phyloP scores from a whole-genome alignment of 1,140 invertebrate species.

The Drosophila nebulosa region DNA sequence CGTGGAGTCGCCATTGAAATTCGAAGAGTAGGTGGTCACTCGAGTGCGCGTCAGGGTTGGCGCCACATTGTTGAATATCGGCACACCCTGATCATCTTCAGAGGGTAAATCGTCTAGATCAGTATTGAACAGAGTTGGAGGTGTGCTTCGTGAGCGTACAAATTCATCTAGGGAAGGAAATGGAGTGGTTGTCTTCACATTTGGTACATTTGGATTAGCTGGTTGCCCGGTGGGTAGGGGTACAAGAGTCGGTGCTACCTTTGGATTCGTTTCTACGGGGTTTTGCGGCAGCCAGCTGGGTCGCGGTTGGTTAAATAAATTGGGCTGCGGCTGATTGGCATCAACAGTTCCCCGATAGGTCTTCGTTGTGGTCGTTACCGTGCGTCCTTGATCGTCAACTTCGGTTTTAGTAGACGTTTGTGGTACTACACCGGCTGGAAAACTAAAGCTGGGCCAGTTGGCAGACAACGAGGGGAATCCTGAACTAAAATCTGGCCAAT shows the following conservation, averaged over 20 bases:
- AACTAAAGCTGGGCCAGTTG: conserved; percentile 18
- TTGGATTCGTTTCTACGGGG: neutral
- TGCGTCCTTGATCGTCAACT: conserved; percentile 37
- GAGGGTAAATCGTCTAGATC: conserved; percentile 2
- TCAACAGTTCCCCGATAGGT: neutral
- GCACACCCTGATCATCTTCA: conserved; percentile 26
- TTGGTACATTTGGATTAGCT: neutral
- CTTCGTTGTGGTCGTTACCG: conserved; percentile 35
- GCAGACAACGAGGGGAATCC: neutral
- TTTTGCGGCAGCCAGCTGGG: conserved; percentile 19
- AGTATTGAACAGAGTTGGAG: neutral
- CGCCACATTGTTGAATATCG: neutral
- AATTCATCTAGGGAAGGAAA: conserved; percentile 32
- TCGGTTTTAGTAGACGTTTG: conserved; percentile 41
- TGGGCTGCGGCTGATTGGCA: neutral
- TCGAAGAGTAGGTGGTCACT: conserved; percentile 5
- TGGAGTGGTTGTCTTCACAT: conserved; percentile 12
- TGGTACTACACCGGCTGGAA: conserved; percentile 43
- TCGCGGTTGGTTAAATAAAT: neutral
- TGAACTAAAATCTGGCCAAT: conserved; percentile 16
- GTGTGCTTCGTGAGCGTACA: conserved; percentile 5
- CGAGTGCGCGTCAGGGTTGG: neutral
- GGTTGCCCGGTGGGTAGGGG: neutral
- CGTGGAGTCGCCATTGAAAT: neutral
- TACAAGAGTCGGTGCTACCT: neutral